These are phyloP conservation scores for Siderastrea siderea DNA, from an alignment of 92 coral and sea anemone species.

Conservation along the genomic window DNA sequence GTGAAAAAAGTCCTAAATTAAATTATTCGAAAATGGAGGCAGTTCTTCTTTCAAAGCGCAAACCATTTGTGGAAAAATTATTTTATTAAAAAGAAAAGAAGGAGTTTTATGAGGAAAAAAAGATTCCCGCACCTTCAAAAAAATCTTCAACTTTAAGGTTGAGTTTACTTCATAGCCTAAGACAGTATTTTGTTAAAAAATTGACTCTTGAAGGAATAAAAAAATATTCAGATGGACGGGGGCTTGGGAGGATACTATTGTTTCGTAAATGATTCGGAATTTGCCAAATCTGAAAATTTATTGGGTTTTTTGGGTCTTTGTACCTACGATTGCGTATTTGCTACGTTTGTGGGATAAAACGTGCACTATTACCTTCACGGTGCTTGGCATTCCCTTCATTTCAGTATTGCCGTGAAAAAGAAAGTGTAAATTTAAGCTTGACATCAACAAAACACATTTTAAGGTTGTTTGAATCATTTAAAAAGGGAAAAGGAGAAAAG, in stretches of 20 bases:
- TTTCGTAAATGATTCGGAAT: constrained; percentile 24
- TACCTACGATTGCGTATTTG: no score
- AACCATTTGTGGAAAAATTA: constrained; percentile 36
- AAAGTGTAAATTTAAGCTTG: constrained; percentile 9
- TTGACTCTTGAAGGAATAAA: constrained; percentile 4
- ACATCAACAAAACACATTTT: constrained; percentile 2
- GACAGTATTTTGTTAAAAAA: constrained; percentile 31
- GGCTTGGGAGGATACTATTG: background rate
- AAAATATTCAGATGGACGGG: constrained; percentile 18
- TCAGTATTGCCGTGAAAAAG: constrained; percentile 17
- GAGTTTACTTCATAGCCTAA: constrained; percentile 25
- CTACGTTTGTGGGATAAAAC: no score
- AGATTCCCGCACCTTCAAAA: constrained; percentile 33
- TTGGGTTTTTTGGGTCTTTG: no score
- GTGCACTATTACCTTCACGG: no score
- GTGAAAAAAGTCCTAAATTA: constrained; percentile 34
- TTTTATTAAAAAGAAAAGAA: constrained; percentile 25
- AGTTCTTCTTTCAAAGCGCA: constrained; percentile 40
- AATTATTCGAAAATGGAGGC: constrained; percentile 33
- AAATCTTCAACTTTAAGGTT: constrained; percentile 19
- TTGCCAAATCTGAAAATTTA: constrained; percentile 3
- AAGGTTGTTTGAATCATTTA: constrained; percentile 1
- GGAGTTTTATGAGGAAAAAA: constrained; percentile 45
- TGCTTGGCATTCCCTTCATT: constrained; percentile 18
- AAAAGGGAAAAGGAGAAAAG: constrained; percentile 19